A percentile compares a stretch with the other conserved stretches of the same genome.
These are phyloP conservation scores for Pterois miles DNA, from an alignment of 2,797 vertebrate species.

Conservation along the genomic window DNA sequence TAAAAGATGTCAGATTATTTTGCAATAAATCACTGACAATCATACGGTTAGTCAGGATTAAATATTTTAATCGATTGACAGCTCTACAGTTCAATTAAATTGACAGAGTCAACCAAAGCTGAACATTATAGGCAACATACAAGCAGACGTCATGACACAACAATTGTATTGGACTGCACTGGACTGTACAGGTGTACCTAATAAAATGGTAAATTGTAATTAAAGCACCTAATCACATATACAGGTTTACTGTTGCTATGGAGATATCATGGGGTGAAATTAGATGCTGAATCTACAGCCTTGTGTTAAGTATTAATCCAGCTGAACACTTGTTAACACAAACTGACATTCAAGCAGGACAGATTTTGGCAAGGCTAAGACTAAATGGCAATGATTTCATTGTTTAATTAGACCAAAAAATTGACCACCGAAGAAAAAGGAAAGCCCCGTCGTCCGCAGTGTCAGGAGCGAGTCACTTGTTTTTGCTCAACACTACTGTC, in stretches of 20 bases:
- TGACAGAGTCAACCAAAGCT: background rate
- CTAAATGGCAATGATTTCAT: slow-evolving; percentile 11
- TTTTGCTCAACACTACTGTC: slow-evolving; percentile 56
- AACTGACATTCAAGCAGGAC: background rate
- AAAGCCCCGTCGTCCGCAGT: background rate
- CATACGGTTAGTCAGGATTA: no score
- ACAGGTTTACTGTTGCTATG: background rate
- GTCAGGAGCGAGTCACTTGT: slow-evolving; percentile 22
- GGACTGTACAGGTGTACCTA: background rate
- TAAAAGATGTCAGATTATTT: no score
- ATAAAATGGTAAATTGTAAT: background rate
- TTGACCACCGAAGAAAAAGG: slow-evolving; percentile 2
- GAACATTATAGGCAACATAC: background rate
- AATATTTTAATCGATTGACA: no score
- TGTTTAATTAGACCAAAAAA: slow-evolving; percentile 22
- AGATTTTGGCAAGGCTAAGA: background rate
- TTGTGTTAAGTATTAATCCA: background rate
- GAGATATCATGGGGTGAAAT: background rate
- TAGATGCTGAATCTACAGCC: no score
- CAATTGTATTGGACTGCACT: background rate
- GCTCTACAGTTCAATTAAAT: no score
- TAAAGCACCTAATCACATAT: background rate
- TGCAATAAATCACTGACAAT: no score
- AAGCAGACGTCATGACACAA: background rate
- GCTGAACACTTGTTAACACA: background rate